Base-by-base conservation (phyloP, 2,888 invertebrate genomes). In the Andrena camellia region DNA sequence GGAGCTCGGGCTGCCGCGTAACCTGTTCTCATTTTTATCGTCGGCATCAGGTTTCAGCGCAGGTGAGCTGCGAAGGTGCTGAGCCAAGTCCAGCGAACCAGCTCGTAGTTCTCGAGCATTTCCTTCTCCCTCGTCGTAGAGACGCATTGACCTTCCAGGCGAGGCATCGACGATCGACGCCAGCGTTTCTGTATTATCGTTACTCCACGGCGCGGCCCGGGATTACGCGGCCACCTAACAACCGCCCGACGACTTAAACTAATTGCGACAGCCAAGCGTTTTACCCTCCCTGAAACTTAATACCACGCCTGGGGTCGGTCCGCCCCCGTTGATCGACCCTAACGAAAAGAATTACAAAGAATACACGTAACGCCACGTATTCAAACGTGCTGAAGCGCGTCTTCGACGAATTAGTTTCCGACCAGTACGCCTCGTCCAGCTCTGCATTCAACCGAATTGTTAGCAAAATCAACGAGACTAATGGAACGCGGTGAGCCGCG, bases 1-100 rank as follows among this genome's bases (percentile, higher is more conserved):
- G 78, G 81, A 76, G 83, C 86, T 70, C 80, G 80, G 59, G 80
- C 86, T 82, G 88, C 85, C 89, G 87, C 83, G 92, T 92, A 93
- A 93, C 93, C 93, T 93, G 93, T 93, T 93, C 92, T 91, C 91
- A 92, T 93, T 93, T 93, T 93, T 93, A 92, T 93, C 91, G 91
- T 90, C 89, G 86, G 90, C 91, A 90, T 92, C 93, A 91, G 90
- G 93, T 93, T 93, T 92, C 91, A 91, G 88, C 88, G 91, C 93
- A 93, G 93, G 93, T 93, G 92, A 93, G 92, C 89, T 85, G 86
- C 85, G 87, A 84, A 90, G 90, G 89, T 92, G 92, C 91, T 84
- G 85, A 85, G 83, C 81, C 85, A 59, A 86, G 84, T 81, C 88
- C 86, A 71, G 84, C 86, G 71, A 84, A 84, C 83, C 85, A 88